These are phyloP conservation scores for Lycophotia porphyrea DNA, from an alignment of 2,888 invertebrate genomes.

Conservation along the genomic window DNA sequence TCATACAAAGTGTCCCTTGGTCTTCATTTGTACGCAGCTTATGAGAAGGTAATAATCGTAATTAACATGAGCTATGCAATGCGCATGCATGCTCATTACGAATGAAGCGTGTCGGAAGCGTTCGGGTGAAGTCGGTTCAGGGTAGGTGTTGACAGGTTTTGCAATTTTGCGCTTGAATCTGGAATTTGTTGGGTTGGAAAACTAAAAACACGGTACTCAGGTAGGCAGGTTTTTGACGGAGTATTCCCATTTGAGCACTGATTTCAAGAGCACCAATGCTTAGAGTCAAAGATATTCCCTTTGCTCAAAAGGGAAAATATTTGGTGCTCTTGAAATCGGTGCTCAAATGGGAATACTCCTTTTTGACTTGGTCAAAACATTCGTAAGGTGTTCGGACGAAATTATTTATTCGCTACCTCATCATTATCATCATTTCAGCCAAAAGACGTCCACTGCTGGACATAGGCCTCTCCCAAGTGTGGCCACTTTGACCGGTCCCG, in stretches of 20 bases:
- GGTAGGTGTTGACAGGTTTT: conserved; percentile 8
- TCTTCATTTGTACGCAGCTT: conserved; percentile 30
- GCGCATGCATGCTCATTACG: conserved; percentile 31
- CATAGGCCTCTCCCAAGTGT: no score
- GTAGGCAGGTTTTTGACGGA: not conserved
- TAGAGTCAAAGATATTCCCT: no score
- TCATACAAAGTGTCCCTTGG: conserved; percentile 17
- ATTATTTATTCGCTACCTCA: no score
- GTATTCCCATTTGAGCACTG: no score
- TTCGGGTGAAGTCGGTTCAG: conserved; percentile 27
- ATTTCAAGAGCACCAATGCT: no score
- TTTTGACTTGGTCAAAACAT: not conserved
- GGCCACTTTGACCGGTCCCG: no score
- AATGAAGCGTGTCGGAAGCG: conserved; percentile 34
- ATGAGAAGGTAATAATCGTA: conserved; percentile 14
- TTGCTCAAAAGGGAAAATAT: no score
- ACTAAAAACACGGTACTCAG: not conserved
- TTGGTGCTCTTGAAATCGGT: no score
- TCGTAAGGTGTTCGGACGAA: not conserved
- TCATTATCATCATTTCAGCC: no score
- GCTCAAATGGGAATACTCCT: no score
- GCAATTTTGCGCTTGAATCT: not conserved
- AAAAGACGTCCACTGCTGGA: no score
- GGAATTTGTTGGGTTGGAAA: not conserved
- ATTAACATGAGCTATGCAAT: conserved; percentile 37